These are phyloP conservation scores for Sarcophilus harrisii DNA, from an alignment of 2,797 vertebrate species.

Conservation along the genomic window DNA sequence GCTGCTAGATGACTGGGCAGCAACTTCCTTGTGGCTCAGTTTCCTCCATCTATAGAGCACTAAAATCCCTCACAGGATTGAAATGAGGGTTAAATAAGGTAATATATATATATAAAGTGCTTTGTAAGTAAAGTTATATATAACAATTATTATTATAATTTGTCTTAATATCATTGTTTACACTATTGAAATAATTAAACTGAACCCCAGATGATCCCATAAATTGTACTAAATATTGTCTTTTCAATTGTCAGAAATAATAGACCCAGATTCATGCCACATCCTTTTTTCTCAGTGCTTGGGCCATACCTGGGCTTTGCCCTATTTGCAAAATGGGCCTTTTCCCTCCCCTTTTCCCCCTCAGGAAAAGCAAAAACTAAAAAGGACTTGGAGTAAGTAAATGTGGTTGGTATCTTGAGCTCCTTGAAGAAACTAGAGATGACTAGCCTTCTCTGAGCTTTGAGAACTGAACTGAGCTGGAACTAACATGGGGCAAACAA, in stretches of 20 bases:
- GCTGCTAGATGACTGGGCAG: neutral
- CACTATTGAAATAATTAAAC: neutral
- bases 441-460: neutral
- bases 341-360: neutral
- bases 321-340: conserved; percentile 7
- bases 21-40: neutral
- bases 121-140: neutral
- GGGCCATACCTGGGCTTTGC: neutral
- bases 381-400: neutral
- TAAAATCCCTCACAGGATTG: neutral
- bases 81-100: neutral
- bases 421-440: neutral
- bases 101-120: neutral
- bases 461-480: neutral
- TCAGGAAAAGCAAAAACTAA: neutral
- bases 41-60: neutral
- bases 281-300: neutral
- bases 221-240: neutral
- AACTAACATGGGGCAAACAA: neutral
- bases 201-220: neutral
- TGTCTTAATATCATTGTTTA: neutral
- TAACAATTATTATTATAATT: neutral
- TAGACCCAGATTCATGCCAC: neutral
- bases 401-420: neutral
- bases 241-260: conserved; percentile 20